Conservation (phyloP, 2,888 invertebrate species). For the Pheosia tremula region DNA sequence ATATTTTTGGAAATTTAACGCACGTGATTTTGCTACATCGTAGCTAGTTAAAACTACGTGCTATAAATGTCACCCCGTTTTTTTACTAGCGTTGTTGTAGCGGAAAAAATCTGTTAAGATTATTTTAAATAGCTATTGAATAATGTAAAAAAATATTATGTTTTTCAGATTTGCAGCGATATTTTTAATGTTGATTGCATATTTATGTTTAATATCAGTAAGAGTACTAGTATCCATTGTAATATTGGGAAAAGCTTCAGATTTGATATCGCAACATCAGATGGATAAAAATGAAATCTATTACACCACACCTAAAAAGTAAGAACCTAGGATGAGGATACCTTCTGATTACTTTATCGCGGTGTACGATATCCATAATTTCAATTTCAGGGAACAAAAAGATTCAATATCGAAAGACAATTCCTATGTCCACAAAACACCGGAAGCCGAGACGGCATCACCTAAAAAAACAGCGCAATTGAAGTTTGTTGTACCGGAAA, state of each 20-base stretch:
- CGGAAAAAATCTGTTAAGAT: no score
- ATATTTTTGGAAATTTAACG: no score
- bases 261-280: slow-evolving; percentile 91
- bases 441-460: slow-evolving; percentile 56
- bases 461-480: slow-evolving; percentile 65
- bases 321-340: slow-evolving; percentile 24
- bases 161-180: slow-evolving; percentile 86
- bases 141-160: slow-evolving; percentile 3
- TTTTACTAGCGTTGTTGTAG: no score
- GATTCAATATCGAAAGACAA: slow-evolving; percentile 61
- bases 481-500: slow-evolving; percentile 71
- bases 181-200: slow-evolving; percentile 89
- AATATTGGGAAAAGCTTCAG: slow-evolving; percentile 95
- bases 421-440: slow-evolving; percentile 51
- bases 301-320: slow-evolving; percentile 76
- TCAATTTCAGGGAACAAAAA: slow-evolving; percentile 63
- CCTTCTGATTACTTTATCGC: not conserved
- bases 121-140: no score
- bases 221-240: slow-evolving; percentile 94
- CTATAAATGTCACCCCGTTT: no score
- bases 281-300: slow-evolving; percentile 80
- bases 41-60: no score
- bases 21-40: no score
- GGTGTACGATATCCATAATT: slow-evolving; percentile 8
- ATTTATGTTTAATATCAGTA: slow-evolving; percentile 89